A percentile compares a stretch with the other conserved stretches of the same genome.
Conservation (phyloP, 2,888 invertebrate species). For the Protonemura montana region DNA sequence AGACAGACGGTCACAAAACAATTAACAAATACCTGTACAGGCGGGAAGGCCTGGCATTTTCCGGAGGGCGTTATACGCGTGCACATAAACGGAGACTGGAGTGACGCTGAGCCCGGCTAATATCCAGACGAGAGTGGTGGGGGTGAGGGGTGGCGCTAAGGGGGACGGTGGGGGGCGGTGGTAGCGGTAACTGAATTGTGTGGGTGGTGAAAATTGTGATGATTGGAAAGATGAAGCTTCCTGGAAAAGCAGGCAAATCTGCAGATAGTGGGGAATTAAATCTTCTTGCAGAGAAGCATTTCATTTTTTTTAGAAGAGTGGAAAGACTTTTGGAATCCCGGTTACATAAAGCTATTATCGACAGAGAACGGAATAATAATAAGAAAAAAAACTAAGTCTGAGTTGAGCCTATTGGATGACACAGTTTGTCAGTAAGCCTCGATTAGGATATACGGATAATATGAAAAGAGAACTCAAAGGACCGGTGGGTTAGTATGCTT, state of each 20-base stretch:
- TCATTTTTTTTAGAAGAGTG: neutral
- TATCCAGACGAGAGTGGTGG: neutral
- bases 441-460: neutral
- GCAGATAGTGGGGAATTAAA: neutral
- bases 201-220: neutral
- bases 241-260: neutral
- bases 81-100: neutral
- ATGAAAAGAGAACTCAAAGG: neutral
- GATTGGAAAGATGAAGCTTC: conserved; percentile 1
- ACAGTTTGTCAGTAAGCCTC: neutral
- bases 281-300: neutral
- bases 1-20: neutral
- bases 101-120: neutral
- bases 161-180: neutral
- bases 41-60: neutral
- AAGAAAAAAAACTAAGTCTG: neutral
- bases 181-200: neutral
- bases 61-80: neutral
- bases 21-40: neutral
- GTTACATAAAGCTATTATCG: neutral
- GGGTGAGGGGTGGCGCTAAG: neutral
- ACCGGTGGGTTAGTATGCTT: neutral
- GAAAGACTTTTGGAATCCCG: conserved; percentile 2
- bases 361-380: neutral
- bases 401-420: neutral